Evolutionary conservation across 2,113 vertebrate genomes (phyloP).

Genomic region (Ailuropoda melanoleuca): DNA sequence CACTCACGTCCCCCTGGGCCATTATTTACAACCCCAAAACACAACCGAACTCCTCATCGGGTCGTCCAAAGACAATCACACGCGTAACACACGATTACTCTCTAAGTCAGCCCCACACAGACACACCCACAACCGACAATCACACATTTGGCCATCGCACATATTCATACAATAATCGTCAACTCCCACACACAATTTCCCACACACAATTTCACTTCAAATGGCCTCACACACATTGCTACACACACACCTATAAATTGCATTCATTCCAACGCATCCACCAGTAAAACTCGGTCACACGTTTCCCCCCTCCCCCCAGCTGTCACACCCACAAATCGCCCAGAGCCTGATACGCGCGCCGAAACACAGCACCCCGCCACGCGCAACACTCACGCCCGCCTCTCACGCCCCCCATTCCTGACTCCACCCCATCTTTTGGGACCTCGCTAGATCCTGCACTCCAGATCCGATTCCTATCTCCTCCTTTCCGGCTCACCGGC

Average conservation of each 20-base stretch:
- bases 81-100: background rate
- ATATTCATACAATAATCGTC: background rate
- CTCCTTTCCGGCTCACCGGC: slow-evolving; percentile 64
- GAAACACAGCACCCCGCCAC: background rate
- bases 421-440: background rate
- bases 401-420: background rate
- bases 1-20: background rate
- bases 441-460: background rate
- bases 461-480: background rate
- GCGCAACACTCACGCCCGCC: background rate
- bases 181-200: background rate
- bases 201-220: background rate
- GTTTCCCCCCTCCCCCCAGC: background rate
- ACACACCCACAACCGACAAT: background rate
- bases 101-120: background rate
- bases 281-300: background rate
- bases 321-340: background rate
- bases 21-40: background rate
- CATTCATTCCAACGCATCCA: background rate
- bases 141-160: background rate
- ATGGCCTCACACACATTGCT: background rate
- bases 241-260: background rate
- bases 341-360: background rate
- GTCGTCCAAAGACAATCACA: background rate
- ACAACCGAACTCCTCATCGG: background rate